Evolutionary conservation across 2,113 vertebrate species (phyloP), one percentile per base, ranked within the genome.

Genomic region (Periophthalmus modestus): DNA sequence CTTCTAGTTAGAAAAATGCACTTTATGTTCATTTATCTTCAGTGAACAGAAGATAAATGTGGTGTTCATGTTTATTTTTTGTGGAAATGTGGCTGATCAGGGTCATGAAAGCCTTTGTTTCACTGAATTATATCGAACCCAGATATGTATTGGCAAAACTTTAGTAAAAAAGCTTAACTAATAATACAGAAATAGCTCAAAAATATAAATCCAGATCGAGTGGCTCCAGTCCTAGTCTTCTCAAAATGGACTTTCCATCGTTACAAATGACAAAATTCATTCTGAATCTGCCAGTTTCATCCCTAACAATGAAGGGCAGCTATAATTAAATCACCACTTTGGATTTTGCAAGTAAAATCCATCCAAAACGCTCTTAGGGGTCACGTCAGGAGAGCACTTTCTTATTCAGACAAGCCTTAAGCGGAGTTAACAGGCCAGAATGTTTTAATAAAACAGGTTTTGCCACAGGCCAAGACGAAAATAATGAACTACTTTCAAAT

Each of bases 401-500:
- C 71, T 66, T 72, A 65, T 65, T 65, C 72, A 68, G 75, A 69
- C 36, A 52, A 68, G 73, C 50, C 75, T 21, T 18, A 34, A 80
- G 61, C 21, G 1, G 78, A 81, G 71, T 52, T 57, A 85, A 81
- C 59, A 55, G 82, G 46, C 79, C 63, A 50, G 70, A 54, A 70
- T 66, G 72, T 76, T 84, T 83, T 78, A 85, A 82, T 83, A 48
- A 82, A 63, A 46, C 11, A 24, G 43, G 50, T 39, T 46, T 59
- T 74, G 78, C 78, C 76, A 73, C 66, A 3, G 75, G 72, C 72
- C 48, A 62, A 62, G 28, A 16, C 0, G 4, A 50, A 77, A 73
- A 79, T 84, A 87, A 85, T 80, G 73, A 79, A 79, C 68, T 65
- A 76, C 77, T 78, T 87, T 67, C 71, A 80, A 84, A 77, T 75